Percentiles rank a stretch among this genome's conserved stretches.
Evolutionary conservation across 2,797 vertebrate species (phyloP).

Genomic region (Pangasius sanitwongsei): DNA sequence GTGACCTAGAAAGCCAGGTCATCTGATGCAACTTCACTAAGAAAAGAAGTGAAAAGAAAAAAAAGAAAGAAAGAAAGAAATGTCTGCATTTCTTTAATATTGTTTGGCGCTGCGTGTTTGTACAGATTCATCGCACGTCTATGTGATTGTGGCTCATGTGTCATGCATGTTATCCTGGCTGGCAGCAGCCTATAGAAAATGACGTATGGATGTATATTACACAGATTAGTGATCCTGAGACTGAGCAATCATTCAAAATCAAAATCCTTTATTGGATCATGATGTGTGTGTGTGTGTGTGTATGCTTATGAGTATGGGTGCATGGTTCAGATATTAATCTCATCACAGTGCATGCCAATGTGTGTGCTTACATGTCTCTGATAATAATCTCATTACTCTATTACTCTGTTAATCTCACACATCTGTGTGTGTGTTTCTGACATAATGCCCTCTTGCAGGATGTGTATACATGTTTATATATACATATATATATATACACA

Average conservation of each 20-base stretch:
- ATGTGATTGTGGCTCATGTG: background rate
- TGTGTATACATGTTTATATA: background rate
- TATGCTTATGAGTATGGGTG: background rate
- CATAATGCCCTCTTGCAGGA: background rate
- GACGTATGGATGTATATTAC: conserved; percentile 35
- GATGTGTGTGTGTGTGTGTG: conserved; percentile 5
- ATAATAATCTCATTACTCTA: conserved; percentile 22
- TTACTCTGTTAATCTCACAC: background rate
- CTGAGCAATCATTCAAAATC: conserved; percentile 10
- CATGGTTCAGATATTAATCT: conserved; percentile 14
- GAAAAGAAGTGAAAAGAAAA: background rate
- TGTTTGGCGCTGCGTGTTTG: background rate
- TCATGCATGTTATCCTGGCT: background rate
- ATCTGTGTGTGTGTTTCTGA: background rate
- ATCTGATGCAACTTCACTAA: background rate
- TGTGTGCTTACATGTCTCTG: background rate
- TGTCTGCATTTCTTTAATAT: background rate
- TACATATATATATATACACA: background rate
- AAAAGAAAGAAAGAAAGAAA: background rate
- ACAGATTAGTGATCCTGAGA: conserved; percentile 41
- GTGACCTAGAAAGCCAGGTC: background rate
- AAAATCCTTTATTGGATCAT: conserved; percentile 17
- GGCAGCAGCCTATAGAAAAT: background rate
- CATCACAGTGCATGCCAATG: background rate
- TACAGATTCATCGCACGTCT: background rate